Evolutionary conservation across 2,797 vertebrate genomes (phyloP).

Genomic region (Pempheris klunzingeri): DNA sequence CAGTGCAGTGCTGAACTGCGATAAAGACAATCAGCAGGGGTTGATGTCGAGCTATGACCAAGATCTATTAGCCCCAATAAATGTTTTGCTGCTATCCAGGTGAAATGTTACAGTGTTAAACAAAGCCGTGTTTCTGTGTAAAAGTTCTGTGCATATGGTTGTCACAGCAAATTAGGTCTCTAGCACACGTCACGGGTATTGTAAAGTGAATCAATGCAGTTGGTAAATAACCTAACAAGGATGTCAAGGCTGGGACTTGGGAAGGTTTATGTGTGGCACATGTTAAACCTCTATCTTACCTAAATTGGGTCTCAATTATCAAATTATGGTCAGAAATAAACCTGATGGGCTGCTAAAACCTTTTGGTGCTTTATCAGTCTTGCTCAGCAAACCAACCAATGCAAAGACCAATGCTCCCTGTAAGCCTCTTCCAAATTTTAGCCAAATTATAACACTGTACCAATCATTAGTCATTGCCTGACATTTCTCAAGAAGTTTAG

Average conservation of each 20-base stretch:
- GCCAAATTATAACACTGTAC: not conserved
- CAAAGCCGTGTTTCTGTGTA: not conserved
- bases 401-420: not conserved
- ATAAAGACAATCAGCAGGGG: conserved; percentile 5
- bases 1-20: not conserved
- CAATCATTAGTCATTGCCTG: not conserved
- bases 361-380: not conserved
- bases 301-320: not conserved
- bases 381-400: not conserved
- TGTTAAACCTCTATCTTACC: not conserved
- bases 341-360: not conserved
- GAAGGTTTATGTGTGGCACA: not conserved
- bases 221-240: not conserved
- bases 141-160: not conserved
- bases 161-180: not conserved
- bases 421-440: not conserved
- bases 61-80: conserved; percentile 8
- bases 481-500: not conserved
- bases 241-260: not conserved
- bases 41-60: conserved; percentile 17
- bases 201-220: not conserved
- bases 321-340: not conserved
- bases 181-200: not conserved
- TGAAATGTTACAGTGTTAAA: not conserved
- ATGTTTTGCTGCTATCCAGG: conserved; percentile 7